A percentile compares a stretch with the other conserved stretches of the same genome.
These are phyloP conservation scores for Ifrita kowaldi DNA, from an alignment of 2,113 vertebrate species.

Conservation along the genomic window DNA sequence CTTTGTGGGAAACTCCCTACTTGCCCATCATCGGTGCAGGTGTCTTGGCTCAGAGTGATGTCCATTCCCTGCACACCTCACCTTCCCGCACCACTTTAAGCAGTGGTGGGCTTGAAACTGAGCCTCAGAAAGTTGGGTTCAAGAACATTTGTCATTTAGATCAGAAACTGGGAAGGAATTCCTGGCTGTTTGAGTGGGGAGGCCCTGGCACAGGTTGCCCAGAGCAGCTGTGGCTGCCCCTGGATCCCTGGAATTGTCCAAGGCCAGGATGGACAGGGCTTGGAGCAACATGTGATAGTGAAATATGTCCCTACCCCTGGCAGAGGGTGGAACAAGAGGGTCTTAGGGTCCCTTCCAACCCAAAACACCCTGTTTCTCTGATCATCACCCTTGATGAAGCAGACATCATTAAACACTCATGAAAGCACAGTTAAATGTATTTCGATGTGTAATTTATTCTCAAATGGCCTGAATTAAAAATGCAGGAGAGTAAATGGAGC, in stretches of 20 bases:
- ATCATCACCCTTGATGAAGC: not conserved
- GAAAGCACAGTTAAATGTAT: not conserved
- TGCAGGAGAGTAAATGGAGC: not conserved
- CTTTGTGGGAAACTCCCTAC: accelerated
- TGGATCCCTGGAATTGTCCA: not conserved
- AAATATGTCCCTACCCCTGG: not conserved
- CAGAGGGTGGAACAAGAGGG: accelerated
- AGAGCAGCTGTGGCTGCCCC: not conserved
- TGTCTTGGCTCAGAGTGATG: not conserved
- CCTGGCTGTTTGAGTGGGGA: accelerated
- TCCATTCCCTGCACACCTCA: not conserved
- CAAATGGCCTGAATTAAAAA: not conserved
- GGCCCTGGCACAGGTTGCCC: not conserved
- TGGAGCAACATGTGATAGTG: accelerated
- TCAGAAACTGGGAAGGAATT: not conserved
- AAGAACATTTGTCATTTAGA: not conserved
- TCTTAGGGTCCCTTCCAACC: not conserved
- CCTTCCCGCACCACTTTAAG: not conserved
- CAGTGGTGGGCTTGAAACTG: not conserved
- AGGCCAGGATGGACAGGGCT: accelerated
- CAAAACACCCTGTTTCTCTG: not conserved
- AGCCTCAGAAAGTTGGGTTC: not conserved
- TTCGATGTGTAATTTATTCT: not conserved
- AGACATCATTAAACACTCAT: not conserved
- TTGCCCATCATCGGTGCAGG: accelerated